phyloP scores from a whole-genome alignment of 2,113 vertebrate genomes.

The Callorhinus ursinus region DNA sequence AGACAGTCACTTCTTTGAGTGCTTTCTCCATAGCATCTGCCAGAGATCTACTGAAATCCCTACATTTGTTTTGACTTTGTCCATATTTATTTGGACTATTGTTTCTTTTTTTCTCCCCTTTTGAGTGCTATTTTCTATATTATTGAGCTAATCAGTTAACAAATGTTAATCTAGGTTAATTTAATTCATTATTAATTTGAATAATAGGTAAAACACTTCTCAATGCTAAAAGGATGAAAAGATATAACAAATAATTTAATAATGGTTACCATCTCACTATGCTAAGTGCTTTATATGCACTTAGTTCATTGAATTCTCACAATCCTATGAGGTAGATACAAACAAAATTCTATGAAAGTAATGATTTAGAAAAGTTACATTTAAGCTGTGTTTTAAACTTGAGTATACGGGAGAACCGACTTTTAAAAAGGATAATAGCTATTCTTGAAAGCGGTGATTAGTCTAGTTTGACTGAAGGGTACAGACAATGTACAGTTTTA shows the following conservation, averaged over 20 bases:
- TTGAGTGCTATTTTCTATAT: not conserved
- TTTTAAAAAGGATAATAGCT: not conserved
- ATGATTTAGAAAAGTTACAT: not conserved
- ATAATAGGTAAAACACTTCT: not conserved
- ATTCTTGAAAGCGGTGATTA: not conserved
- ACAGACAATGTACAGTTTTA: not conserved
- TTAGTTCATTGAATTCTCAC: not conserved
- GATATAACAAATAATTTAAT: not conserved
- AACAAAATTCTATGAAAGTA: not conserved
- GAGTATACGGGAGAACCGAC: not conserved
- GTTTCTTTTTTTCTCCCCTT: not conserved
- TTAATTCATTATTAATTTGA: constrained; percentile 21
- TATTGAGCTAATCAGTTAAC: constrained; percentile 3
- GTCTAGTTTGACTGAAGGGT: not conserved
- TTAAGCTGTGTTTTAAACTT: not conserved
- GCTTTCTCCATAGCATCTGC: not conserved
- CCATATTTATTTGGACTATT: not conserved
- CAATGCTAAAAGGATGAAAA: not conserved
- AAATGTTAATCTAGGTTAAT: not conserved
- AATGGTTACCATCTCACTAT: not conserved
- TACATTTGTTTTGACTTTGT: not conserved
- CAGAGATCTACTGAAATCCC: not conserved
- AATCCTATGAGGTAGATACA: not conserved
- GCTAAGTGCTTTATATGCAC: not conserved
- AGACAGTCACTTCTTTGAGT: not conserved